Evolutionary conservation across 2,797 vertebrate genomes (phyloP).

Genomic region (Arvicola amphibius): DNA sequence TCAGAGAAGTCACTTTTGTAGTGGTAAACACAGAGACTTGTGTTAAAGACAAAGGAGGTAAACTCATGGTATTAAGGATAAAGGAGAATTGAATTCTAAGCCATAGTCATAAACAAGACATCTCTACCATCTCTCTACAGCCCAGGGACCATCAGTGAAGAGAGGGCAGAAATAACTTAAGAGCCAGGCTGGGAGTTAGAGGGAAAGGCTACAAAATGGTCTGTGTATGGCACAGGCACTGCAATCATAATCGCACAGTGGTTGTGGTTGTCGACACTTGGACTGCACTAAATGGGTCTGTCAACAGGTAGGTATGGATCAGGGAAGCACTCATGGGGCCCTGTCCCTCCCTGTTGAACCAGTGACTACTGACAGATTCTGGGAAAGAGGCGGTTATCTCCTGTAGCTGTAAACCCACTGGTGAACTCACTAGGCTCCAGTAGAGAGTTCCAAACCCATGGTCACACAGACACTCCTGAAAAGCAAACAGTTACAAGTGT

Average conservation of each 20-base stretch:
- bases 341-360: neutral
- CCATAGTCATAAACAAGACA: neutral
- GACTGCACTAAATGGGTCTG: neutral
- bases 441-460: neutral
- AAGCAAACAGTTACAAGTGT: neutral
- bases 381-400: too few species aligned
- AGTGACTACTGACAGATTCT: neutral
- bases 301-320: neutral
- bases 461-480: too few species aligned
- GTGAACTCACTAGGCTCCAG: too few species aligned
- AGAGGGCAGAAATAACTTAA: neutral
- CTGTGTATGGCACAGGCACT: neutral
- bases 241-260: neutral
- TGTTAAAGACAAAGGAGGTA: neutral
- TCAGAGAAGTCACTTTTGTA: neutral
- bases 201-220: neutral
- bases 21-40: neutral
- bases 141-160: neutral
- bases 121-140: too few species aligned
- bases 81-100: neutral
- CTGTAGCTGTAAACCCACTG: neutral
- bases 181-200: neutral
- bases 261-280: rapidly evolving
- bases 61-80: neutral
- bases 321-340: neutral